Conservation (phyloP, 1,140 invertebrate genomes). For the Drosophila lini region DNA sequence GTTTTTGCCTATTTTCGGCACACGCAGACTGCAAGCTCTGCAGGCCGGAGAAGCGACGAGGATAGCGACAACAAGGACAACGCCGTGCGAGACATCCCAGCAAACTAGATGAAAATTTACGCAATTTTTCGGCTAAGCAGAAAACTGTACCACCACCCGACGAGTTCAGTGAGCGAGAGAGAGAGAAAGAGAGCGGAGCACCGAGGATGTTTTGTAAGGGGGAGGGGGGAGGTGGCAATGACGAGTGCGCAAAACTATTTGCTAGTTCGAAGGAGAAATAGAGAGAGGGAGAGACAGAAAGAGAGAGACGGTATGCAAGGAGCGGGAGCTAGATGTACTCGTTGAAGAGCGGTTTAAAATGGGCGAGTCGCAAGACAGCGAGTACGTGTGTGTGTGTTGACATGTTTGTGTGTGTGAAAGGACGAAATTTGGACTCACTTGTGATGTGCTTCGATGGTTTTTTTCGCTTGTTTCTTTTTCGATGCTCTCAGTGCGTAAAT, state of each 20-base stretch:
- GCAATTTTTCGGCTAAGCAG: slow-evolving; percentile 78
- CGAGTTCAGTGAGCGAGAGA: slow-evolving; percentile 26
- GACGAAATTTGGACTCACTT: slow-evolving; percentile 77
- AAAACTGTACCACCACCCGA: slow-evolving; percentile 83
- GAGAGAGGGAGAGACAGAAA: slow-evolving; percentile 22
- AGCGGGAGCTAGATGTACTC: slow-evolving; percentile 36
- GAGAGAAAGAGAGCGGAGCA: slow-evolving; percentile 15
- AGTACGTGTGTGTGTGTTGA: slow-evolving; percentile 56
- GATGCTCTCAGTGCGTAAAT: slow-evolving; percentile 48
- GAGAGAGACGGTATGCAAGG: slow-evolving; percentile 37
- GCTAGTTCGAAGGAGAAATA: slow-evolving; percentile 37
- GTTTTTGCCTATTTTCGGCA: slow-evolving; percentile 26
- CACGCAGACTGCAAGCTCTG: slow-evolving; percentile 54
- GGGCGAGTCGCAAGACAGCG: slow-evolving; percentile 61
- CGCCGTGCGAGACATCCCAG: slow-evolving; percentile 73
- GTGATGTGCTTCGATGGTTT: slow-evolving; percentile 69
- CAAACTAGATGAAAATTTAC: slow-evolving; percentile 79
- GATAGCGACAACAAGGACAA: slow-evolving; percentile 62
- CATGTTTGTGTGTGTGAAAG: slow-evolving; percentile 54
- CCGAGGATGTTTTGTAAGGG: slow-evolving; percentile 29
- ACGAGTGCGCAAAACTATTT: slow-evolving; percentile 73
- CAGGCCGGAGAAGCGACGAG: slow-evolving; percentile 40
- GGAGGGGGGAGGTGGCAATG: slow-evolving; percentile 19
- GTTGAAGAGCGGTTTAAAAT: slow-evolving; percentile 20
- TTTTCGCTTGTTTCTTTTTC: slow-evolving; percentile 36